Conservation (phyloP, 2,113 vertebrate genomes). For the Halichoerus grypus region DNA sequence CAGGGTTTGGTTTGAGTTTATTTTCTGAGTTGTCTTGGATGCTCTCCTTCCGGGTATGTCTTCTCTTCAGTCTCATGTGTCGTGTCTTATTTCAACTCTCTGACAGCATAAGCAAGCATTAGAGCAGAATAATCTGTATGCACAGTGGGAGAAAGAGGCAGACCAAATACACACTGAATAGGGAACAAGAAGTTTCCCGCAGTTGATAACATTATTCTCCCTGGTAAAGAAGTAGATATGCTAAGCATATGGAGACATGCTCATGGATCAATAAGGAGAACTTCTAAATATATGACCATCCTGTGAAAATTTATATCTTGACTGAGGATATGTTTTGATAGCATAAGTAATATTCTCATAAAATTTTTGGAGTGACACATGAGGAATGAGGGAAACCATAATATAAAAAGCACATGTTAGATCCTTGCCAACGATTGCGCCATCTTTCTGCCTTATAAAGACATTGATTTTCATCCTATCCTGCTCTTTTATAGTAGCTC, state of each 20-base stretch:
- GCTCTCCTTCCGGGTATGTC: constrained; percentile 44
- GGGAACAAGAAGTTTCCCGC: constrained; percentile 25
- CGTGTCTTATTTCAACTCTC: constrained; percentile 73
- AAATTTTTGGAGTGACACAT: constrained; percentile 72
- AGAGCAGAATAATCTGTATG: constrained; percentile 63
- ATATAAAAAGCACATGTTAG: constrained; percentile 79
- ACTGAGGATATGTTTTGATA: constrained; percentile 75
- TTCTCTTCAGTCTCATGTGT: constrained; percentile 54
- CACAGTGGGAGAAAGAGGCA: constrained; percentile 70
- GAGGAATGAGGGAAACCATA: constrained; percentile 60
- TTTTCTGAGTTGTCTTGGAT: constrained; percentile 70
- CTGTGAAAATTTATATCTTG: constrained; percentile 79
- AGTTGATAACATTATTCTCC: constrained; percentile 61
- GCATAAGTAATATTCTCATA: constrained; percentile 79
- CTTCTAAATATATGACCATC: constrained; percentile 62
- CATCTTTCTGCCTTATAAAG: constrained; percentile 16
- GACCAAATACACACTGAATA: constrained; percentile 59
- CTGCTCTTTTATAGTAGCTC: constrained; percentile 9
- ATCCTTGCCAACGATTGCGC: not conserved
- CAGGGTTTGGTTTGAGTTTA: constrained; percentile 28
- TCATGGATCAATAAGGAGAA: constrained; percentile 57
- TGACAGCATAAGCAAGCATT: constrained; percentile 65
- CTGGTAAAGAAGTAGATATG: constrained; percentile 49
- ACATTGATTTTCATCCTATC: constrained; percentile 7
- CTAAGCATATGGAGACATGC: constrained; percentile 68